Evolutionary conservation across 2,888 invertebrate genomes (phyloP).

Genomic region (Autographa pulchrina): DNA sequence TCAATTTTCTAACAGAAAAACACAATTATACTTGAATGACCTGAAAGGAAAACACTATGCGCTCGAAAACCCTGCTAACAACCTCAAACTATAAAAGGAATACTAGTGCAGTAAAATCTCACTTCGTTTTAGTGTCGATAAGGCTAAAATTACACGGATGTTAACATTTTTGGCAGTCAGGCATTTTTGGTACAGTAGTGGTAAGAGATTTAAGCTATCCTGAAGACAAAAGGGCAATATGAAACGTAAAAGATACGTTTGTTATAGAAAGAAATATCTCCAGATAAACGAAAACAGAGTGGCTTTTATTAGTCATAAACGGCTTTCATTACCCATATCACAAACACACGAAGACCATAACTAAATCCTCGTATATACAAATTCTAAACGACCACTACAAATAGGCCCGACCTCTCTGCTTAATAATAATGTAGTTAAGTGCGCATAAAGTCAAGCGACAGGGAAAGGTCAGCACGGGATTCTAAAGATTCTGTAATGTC

Average conservation of each 20-base stretch:
- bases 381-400: constrained; percentile 45
- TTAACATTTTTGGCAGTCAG: no score
- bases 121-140: no score
- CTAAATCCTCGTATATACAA: constrained; percentile 43
- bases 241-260: constrained; percentile 18
- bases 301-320: constrained; percentile 43
- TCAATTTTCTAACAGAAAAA: constrained; percentile 8
- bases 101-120: not conserved
- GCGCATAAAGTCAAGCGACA: constrained; percentile 50
- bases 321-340: constrained; percentile 49
- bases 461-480: constrained; percentile 47
- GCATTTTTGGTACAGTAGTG: no score
- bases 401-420: constrained; percentile 34
- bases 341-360: constrained; percentile 46
- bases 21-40: constrained; percentile 3
- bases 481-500: constrained; percentile 49
- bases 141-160: no score
- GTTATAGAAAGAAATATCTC: constrained; percentile 9
- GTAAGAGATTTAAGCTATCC: no score
- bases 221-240: not conserved
- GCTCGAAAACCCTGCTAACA: not conserved
- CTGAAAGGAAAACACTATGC: not conserved
- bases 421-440: constrained; percentile 38
- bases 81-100: not conserved
- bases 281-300: constrained; percentile 30